Base-by-base conservation (phyloP, 92 coral and sea anemone species). In the Actinernus sp. region DNA sequence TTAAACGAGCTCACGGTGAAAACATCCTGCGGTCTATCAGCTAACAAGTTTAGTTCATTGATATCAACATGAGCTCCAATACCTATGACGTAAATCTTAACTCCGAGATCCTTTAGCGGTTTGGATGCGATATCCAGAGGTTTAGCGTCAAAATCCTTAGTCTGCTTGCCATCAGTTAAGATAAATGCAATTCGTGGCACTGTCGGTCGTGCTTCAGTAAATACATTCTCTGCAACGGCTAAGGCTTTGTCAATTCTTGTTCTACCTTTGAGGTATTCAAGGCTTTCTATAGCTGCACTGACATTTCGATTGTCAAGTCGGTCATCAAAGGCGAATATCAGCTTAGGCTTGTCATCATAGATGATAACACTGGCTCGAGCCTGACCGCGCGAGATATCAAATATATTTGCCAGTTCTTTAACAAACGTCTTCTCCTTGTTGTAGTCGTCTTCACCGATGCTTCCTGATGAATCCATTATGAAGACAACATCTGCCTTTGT, bases 381-480 rank as follows among this genome's bases (percentile, higher is more conserved):
- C 28, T 79, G 88, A 17, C 77, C 79, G 21, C 82, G 90, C 2
- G 98, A 87, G 48, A 94, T 66, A 2, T 56, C 61, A 48, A 90
- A 91, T 12, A 82, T 79, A 54, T 87, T 74, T 26, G 81, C 78
- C 24, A 92, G 67, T 40, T 75, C 71, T 40, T 89, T 75, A 36
- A 94, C 91, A 41, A 94, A 87, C 44, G 63, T 55, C 64, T 94
- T 94, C 62, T 91, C 90, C 37, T 74, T 73, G 16, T 63, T 73
- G 84, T 83, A 94, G 52, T 87, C 88, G 21, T 39, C 43, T 23
- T 61, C 51, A 8, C 95, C 87, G 28, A 94, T 77, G 56, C 97
- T 91, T 30, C 93, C 93, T 6, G 98, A 94, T 23, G 97, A 93
- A 60, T 94, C 98, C 88, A 94, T 75, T 17, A 87, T 63, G 46